A percentile compares a stretch with the other conserved stretches of the same genome.
Evolutionary conservation across 2,797 vertebrate species (phyloP).

Genomic region (Muscicapa comitata): DNA sequence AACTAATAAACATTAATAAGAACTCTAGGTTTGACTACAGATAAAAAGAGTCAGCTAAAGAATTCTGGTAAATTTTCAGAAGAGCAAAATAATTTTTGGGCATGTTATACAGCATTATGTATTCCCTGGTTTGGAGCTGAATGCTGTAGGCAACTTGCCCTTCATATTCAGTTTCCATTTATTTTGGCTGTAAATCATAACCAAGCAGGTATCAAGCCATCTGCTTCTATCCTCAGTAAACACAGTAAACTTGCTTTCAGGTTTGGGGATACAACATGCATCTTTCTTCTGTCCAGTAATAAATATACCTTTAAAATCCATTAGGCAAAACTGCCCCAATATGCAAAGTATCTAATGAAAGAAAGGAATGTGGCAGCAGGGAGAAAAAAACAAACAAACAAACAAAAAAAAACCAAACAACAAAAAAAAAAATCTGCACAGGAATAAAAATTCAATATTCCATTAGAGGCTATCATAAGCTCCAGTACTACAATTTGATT

Average conservation of each 20-base stretch:
- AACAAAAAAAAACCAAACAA: background rate
- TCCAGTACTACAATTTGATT: background rate
- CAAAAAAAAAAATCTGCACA: background rate
- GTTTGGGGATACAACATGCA: background rate
- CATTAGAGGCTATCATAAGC: background rate
- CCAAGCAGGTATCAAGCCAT: background rate
- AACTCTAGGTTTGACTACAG: background rate
- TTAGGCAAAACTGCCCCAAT: background rate
- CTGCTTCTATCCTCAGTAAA: constrained; percentile 6
- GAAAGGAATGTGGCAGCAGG: background rate
- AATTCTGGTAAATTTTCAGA: background rate
- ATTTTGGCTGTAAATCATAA: constrained; percentile 18
- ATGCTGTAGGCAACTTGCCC: background rate
- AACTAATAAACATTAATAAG: background rate
- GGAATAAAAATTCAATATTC: background rate
- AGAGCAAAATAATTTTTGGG: background rate
- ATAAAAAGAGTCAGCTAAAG: background rate
- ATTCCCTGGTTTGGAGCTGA: background rate
- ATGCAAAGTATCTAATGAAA: background rate
- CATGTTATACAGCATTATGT: background rate
- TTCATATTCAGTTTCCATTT: constrained; percentile 6
- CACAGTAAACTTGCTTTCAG: background rate
- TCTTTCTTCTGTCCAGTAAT: background rate
- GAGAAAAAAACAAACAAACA: too few species aligned
- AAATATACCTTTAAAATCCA: background rate